These are phyloP conservation scores for Paedocypris sp. DNA, from an alignment of 2,113 vertebrate species.

Conservation along the genomic window DNA sequence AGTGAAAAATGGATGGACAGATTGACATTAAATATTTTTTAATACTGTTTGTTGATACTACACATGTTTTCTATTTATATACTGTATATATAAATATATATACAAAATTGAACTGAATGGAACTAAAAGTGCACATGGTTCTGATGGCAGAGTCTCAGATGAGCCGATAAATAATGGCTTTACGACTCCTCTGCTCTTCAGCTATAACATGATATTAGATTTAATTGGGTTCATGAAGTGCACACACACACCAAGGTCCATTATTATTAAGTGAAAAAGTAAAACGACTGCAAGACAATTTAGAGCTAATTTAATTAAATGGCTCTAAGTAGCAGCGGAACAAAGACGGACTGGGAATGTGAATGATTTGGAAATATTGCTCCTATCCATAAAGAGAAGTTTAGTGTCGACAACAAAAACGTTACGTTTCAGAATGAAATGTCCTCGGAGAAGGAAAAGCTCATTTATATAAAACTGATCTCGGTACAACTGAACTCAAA, in stretches of 20 bases:
- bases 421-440: not conserved
- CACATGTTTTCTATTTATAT: no score
- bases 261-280: not conserved
- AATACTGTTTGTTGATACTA: no score
- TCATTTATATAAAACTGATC: no score
- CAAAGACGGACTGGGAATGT: not conserved
- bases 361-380: slow-evolving; percentile 8
- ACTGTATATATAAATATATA: no score
- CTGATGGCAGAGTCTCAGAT: no score
- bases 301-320: slow-evolving; percentile 11
- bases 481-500: not conserved
- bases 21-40: no score
- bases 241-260: not conserved
- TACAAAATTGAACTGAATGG: no score
- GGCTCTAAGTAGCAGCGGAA: not conserved
- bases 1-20: no score
- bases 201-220: not conserved
- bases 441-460: not conserved
- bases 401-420: not conserved
- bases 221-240: slow-evolving; percentile 8
- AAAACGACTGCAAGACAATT: not conserved
- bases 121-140: no score
- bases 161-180: not conserved
- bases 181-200: not conserved
- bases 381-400: not conserved